Evolutionary conservation across 2,113 vertebrate genomes (phyloP).

Genomic region (Hypocryptadius cinnamomeus): DNA sequence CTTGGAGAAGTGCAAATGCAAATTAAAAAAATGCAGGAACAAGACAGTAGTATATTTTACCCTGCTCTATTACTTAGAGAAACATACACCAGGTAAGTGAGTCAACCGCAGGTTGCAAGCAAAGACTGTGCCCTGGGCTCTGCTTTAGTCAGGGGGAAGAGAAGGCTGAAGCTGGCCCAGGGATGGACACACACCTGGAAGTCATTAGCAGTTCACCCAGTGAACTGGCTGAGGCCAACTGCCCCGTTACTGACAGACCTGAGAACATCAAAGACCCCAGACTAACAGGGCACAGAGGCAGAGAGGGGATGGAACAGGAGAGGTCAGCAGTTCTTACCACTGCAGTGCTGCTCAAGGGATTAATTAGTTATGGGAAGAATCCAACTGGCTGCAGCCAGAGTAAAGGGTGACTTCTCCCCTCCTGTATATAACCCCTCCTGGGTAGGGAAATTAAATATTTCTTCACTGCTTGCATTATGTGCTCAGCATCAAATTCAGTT

Average conservation of each 20-base stretch:
- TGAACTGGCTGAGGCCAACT: neutral
- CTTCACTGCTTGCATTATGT: neutral
- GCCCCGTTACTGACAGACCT: neutral
- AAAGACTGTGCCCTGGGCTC: neutral
- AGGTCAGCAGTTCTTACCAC: neutral
- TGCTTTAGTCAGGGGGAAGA: neutral
- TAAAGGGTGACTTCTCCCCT: neutral
- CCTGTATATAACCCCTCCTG: neutral
- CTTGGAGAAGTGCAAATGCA: neutral
- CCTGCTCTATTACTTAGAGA: neutral
- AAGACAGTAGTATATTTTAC: neutral
- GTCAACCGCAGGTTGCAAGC: neutral
- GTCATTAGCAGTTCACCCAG: neutral
- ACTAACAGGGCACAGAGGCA: neutral
- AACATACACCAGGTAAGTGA: fast-evolving
- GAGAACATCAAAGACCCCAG: neutral
- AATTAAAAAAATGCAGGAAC: neutral
- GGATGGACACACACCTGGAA: neutral
- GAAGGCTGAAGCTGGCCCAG: neutral
- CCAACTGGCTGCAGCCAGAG: neutral
- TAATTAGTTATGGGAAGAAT: neutral
- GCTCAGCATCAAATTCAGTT: neutral
- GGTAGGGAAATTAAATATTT: neutral
- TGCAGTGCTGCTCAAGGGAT: neutral
- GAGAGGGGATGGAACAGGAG: neutral